phyloP scores from a whole-genome alignment of 2,797 vertebrate species.

The Crocodylus rhombifer region DNA sequence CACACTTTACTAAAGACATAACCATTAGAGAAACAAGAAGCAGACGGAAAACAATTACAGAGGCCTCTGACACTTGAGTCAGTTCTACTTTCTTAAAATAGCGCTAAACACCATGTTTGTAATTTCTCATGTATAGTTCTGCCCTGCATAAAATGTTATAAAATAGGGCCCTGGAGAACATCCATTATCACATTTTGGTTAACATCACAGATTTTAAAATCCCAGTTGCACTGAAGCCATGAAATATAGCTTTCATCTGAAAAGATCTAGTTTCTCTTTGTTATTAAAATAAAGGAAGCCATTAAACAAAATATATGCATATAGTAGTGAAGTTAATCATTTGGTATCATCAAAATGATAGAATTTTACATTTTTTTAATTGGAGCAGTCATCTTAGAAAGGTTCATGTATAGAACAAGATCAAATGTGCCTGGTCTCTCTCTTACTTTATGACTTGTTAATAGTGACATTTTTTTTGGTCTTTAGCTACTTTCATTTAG shows the following conservation, averaged over 20 bases:
- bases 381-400: conserved; percentile 56
- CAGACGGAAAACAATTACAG: conserved; percentile 52
- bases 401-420: conserved; percentile 51
- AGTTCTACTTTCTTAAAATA: conserved; percentile 66
- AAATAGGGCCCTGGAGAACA: conserved; percentile 80
- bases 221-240: conserved; percentile 72
- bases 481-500: conserved; percentile 46
- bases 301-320: conserved; percentile 81
- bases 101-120: conserved; percentile 66
- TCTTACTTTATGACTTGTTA: conserved; percentile 66
- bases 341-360: conserved; percentile 73
- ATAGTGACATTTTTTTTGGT: conserved; percentile 46
- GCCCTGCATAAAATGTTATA: conserved; percentile 74
- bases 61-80: conserved; percentile 51
- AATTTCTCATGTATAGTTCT: conserved; percentile 66
- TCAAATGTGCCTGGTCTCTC: conserved; percentile 56
- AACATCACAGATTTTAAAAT: conserved; percentile 80
- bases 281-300: conserved; percentile 84
- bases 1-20: conserved; percentile 14
- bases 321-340: conserved; percentile 73
- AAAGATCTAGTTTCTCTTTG: conserved; percentile 81
- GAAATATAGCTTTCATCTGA: conserved; percentile 81
- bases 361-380: conserved; percentile 72
- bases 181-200: conserved; percentile 84
- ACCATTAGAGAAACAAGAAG: conserved; percentile 27